Conservation (phyloP, 1,140 invertebrate species). For the Hylaeus anthracinus region DNA sequence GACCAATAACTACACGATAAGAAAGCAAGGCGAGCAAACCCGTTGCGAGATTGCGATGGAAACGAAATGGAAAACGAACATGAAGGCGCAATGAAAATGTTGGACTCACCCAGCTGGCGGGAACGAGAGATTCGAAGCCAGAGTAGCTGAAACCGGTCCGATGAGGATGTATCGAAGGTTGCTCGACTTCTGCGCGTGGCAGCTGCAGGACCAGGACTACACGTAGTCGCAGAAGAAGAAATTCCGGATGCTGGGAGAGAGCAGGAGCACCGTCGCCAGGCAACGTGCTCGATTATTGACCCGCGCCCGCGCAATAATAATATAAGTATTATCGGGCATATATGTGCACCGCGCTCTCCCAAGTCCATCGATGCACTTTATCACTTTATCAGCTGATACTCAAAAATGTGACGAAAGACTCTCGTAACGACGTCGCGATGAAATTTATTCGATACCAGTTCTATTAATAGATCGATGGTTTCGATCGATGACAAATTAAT, state of each 20-base stretch:
- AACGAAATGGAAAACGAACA: too few relatives aligned
- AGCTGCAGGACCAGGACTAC: constrained; percentile 34
- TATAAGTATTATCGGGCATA: constrained; percentile 62
- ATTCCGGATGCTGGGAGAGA: constrained; percentile 53
- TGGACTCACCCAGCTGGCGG: constrained; percentile 9
- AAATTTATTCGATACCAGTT: background rate
- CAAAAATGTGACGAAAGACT: background rate
- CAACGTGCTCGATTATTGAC: constrained; percentile 77
- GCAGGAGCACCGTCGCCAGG: constrained; percentile 66
- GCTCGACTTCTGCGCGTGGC: constrained; percentile 54
- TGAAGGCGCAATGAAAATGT: background rate
- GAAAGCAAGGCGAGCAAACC: background rate
- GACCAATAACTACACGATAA: background rate
- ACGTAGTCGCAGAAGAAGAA: constrained; percentile 41
- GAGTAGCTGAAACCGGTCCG: constrained; percentile 30
- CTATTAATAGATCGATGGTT: background rate
- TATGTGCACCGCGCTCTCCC: constrained; percentile 30
- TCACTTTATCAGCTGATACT: background rate
- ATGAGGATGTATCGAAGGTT: constrained; percentile 41
- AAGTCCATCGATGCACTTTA: constrained; percentile 25
- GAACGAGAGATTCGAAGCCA: background rate
- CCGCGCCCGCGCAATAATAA: constrained; percentile 77
- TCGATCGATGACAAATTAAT: background rate
- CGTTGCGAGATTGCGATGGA: background rate
- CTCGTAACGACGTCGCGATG: background rate